These are phyloP conservation scores for Cylindroiulus punctatus DNA, from an alignment of 2,888 invertebrate species.

Conservation along the genomic window DNA sequence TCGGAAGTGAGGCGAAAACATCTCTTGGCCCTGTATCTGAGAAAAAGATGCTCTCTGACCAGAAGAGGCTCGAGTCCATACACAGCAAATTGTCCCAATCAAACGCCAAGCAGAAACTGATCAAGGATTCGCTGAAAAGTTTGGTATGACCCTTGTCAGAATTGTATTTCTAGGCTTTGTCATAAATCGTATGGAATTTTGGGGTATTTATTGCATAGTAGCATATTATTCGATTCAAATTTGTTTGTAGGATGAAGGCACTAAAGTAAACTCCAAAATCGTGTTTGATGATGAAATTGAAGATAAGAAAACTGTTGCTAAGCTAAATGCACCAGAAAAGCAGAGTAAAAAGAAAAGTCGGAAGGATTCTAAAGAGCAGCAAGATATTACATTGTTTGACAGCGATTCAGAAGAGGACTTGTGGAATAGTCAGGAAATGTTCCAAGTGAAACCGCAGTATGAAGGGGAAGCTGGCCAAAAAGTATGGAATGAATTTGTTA, in stretches of 20 bases:
- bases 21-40: not conserved
- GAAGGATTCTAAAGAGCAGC: not conserved
- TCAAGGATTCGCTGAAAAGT: conserved; percentile 15
- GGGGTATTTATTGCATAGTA: not conserved
- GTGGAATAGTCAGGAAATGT: conserved; percentile 57
- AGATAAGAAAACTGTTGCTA: not conserved
- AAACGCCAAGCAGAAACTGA: conserved; percentile 31
- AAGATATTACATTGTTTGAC: conserved; percentile 11
- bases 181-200: not conserved
- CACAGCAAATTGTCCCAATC: conserved; percentile 7
- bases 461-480: conserved; percentile 75
- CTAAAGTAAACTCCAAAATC: conserved; percentile 13
- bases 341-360: not conserved
- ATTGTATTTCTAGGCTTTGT: not conserved
- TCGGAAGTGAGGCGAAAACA: not conserved
- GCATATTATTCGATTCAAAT: not conserved
- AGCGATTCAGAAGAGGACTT: conserved; percentile 50
- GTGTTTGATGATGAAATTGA: not conserved
- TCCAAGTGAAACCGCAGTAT: conserved; percentile 74
- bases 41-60: not conserved
- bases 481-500: conserved; percentile 59
- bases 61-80: not conserved
- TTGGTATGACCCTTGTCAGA: not conserved
- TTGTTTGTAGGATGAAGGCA: conserved; percentile 21
- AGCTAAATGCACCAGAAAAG: not conserved